A percentile compares a stretch with the other conserved stretches of the same genome.
Evolutionary conservation across 35 echinoderm and acorn worm species (phyloP).

Genomic region (Lytechinus pictus): DNA sequence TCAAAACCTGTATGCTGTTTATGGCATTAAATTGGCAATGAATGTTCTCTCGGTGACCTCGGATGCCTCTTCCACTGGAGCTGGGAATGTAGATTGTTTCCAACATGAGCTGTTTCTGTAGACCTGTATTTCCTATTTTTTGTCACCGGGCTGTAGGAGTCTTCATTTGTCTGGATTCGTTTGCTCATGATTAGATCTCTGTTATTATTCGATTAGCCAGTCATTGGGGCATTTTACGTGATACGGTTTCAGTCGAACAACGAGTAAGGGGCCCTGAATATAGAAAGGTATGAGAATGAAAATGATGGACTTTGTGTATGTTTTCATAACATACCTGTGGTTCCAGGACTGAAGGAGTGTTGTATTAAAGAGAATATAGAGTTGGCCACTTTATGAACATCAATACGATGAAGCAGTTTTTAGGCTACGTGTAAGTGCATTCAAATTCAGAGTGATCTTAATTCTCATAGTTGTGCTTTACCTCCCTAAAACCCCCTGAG

Average conservation of each 20-base stretch:
- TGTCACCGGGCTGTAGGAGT: background rate
- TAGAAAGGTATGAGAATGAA: background rate
- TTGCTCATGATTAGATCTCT: background rate
- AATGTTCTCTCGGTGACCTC: conserved; percentile 9
- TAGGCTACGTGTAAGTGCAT: too few relatives aligned
- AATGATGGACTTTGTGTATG: background rate
- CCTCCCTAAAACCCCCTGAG: too few relatives aligned
- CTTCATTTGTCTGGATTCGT: background rate
- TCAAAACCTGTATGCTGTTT: background rate
- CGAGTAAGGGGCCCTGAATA: background rate
- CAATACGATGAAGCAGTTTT: too few relatives aligned
- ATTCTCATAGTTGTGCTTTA: too few relatives aligned
- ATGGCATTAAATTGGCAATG: background rate
- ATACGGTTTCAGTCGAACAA: background rate
- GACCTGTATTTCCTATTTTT: background rate
- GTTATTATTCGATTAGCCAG: background rate
- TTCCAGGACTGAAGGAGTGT: background rate
- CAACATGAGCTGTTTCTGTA: background rate
- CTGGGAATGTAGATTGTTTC: background rate
- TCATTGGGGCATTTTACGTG: background rate
- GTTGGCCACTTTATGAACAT: too few relatives aligned
- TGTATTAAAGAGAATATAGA: too few relatives aligned
- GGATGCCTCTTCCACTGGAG: background rate
- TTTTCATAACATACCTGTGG: background rate
- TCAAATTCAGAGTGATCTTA: too few relatives aligned